Evolutionary conservation across 1,140 invertebrate genomes (phyloP).

Genomic region (Metopolophium dirhodum): DNA sequence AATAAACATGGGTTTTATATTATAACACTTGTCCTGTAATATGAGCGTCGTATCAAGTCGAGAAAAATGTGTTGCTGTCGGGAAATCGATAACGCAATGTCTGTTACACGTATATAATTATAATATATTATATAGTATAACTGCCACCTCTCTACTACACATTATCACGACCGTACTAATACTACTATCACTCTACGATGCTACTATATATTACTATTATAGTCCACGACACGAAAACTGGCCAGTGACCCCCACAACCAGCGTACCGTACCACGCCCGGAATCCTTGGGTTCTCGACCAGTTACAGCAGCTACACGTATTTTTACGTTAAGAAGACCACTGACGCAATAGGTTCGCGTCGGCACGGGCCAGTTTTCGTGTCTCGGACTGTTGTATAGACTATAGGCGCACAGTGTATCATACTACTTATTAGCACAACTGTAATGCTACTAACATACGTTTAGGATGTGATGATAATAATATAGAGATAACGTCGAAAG

Average conservation of each 20-base stretch:
- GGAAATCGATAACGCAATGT: neutral
- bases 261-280: no score
- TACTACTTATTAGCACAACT: neutral
- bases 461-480: neutral
- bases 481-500: neutral
- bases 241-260: no score
- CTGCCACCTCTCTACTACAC: neutral
- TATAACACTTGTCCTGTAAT: neutral
- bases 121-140: neutral
- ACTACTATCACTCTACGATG: neutral
- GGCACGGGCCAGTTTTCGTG: no score
- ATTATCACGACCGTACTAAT: neutral
- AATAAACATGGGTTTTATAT: neutral
- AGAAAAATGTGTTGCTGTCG: neutral
- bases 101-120: neutral
- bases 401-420: neutral
- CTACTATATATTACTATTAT: neutral
- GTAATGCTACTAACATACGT: neutral
- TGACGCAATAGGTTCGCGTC: no score
- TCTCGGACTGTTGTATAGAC: no score
- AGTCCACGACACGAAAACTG: no score
- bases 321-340: no score
- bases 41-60: neutral
- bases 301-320: no score
- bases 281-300: no score